Percentiles rank a stretch among this genome's conserved stretches.
Conservation (phyloP, 2,888 invertebrate genomes). For the Apamea crenata region DNA sequence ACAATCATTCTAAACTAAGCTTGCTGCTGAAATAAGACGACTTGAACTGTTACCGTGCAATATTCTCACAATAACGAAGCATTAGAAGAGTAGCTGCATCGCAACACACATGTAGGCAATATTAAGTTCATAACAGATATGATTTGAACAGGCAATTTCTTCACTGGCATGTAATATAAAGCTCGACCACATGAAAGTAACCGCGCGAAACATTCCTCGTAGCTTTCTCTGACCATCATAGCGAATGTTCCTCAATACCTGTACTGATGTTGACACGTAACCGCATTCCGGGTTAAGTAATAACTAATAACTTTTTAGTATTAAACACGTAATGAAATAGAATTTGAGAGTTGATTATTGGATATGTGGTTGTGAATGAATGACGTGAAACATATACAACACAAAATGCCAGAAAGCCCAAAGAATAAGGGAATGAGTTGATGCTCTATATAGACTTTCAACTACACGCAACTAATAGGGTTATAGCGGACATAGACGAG, state of each 20-base stretch:
- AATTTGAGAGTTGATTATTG: conserved; percentile 27
- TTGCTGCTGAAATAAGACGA: conserved; percentile 15
- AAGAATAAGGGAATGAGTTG: background rate
- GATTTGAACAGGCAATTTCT: conserved; percentile 73
- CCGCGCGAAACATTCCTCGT: conserved; percentile 75
- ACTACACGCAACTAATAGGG: background rate
- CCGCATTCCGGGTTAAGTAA: conserved; percentile 66
- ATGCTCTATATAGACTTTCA: background rate
- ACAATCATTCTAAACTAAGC: conserved; percentile 4
- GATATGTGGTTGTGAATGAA: background rate
- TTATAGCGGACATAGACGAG: conserved; percentile 27
- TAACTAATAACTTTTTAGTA: conserved; percentile 40
- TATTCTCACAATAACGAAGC: conserved; percentile 48
- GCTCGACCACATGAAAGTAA: conserved; percentile 81
- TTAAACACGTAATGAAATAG: conserved; percentile 34
- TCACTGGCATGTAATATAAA: conserved; percentile 72
- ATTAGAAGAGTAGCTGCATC: conserved; percentile 37
- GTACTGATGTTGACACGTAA: conserved; percentile 66
- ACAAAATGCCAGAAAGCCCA: background rate
- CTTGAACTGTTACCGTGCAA: conserved; percentile 27
- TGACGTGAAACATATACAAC: too few relatives aligned
- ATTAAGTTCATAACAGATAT: conserved; percentile 60
- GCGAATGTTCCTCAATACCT: conserved; percentile 64
- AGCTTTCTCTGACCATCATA: conserved; percentile 80
- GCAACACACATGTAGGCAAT: conserved; percentile 54